Evolutionary conservation across 37 sponge, comb jelly and placozoan species (phyloP).

Genomic region (Petrosia ficiformis): DNA sequence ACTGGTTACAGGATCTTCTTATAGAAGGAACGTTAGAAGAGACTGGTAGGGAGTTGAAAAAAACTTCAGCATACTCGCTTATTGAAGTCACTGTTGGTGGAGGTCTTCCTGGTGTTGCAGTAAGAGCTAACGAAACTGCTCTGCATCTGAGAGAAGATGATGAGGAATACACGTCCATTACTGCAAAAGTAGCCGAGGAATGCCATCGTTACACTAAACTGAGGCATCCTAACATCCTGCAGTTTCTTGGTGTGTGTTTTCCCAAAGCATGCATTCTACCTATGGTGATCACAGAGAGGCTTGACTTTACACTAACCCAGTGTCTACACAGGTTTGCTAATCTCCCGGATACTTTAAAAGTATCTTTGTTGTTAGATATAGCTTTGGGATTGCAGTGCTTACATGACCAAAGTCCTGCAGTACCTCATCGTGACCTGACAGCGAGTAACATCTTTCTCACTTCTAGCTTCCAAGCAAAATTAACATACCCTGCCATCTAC

Average conservation of each 20-base stretch:
- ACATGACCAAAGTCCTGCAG: background rate
- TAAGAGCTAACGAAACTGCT: background rate
- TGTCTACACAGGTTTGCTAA: background rate
- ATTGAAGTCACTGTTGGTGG: background rate
- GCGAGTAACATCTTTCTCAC: background rate
- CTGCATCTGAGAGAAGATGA: background rate
- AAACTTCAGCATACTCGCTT: background rate
- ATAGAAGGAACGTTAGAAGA: background rate
- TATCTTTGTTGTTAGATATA: background rate
- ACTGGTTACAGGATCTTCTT: background rate
- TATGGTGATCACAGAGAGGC: background rate
- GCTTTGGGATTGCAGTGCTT: background rate
- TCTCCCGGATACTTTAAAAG: background rate
- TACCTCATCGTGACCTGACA: constrained; percentile 1
- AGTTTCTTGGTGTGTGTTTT: constrained; percentile 6
- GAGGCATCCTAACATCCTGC: background rate
- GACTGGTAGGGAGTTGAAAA: background rate
- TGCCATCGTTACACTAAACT: background rate
- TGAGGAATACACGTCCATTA: background rate
- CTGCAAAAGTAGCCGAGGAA: background rate
- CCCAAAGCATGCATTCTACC: background rate
- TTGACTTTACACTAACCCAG: background rate
- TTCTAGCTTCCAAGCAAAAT: background rate
- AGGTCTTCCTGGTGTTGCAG: background rate
- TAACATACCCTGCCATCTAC: background rate